Conservation (phyloP, 2,888 invertebrate species). For the Chesias legatella region DNA sequence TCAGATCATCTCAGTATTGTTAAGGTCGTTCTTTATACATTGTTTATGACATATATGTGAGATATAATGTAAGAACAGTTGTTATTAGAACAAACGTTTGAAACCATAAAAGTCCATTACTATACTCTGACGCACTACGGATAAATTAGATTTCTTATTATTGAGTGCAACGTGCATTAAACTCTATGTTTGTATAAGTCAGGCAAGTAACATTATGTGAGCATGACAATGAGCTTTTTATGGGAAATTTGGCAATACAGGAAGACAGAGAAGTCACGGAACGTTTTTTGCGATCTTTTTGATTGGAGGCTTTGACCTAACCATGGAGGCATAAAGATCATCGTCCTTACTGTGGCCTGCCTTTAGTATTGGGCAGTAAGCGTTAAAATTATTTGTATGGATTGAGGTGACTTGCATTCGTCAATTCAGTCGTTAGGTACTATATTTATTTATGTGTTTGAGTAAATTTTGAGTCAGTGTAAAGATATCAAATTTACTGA, state of each 20-base stretch:
- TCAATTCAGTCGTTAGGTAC: too few species aligned
- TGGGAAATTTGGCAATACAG: constrained; percentile 15
- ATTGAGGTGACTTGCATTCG: constrained; percentile 7
- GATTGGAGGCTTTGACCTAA: constrained; percentile 16
- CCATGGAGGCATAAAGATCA: constrained; percentile 12
- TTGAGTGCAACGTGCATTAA: constrained; percentile 11
- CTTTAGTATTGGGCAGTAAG: constrained; percentile 13
- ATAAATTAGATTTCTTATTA: constrained; percentile 5
- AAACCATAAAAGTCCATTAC: constrained; percentile 1
- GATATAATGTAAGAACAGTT: too few species aligned
- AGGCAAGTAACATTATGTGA: too few species aligned
- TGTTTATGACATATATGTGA: too few species aligned
- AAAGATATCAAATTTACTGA: too few species aligned
- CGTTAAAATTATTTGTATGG: constrained; percentile 12
- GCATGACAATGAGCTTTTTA: constrained; percentile 13
- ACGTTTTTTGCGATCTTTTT: constrained; percentile 13
- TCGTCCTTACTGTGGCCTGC: constrained; percentile 9
- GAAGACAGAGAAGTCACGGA: constrained; percentile 13
- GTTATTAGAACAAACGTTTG: background rate
- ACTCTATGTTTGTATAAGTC: constrained; percentile 2
- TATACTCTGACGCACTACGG: constrained; percentile 1
- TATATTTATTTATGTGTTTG: too few species aligned
- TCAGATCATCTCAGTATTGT: constrained; percentile 1
- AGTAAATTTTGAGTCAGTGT: too few species aligned
- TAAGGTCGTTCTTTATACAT: background rate